Base-by-base conservation (phyloP, 2,888 invertebrate species). In the Ophion slaviceki region DNA sequence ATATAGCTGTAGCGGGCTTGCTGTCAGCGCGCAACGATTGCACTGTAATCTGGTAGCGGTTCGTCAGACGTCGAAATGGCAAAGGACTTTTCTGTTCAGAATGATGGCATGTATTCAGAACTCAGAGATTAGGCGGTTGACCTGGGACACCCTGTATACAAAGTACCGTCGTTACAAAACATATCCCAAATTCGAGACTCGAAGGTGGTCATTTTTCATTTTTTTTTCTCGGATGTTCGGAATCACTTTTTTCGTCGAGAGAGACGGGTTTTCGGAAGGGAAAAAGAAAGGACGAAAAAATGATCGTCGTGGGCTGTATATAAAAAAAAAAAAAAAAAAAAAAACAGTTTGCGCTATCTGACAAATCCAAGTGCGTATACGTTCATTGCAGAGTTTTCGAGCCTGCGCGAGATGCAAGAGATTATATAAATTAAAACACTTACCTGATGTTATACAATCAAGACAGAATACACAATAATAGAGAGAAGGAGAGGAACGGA, bases 391-490 rank as follows among this genome's bases (percentile, higher is more conserved):
- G 28, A 24, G 24, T 53, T 28, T 10, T 28, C 17, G 28, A 70
- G 28, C 70, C 24, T 47, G 70, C 47, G 68, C 36, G 47, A 47
- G 2, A 17, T 24, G 24, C 61, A 62, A 14, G 47, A 72, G 14
- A 68, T 3, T 17, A 8, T 61, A 68, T 40, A 61, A 72, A 83
- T 28, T 62, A 59, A 70, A 36, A 66, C 32, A 45, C 66, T 57
- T 68, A 70, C 75, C 64, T 78, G 84, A 87, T 78, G 82, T 80
- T 74, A 84, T 81, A 84, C 82, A 85, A 85, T 87, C 85, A 82
- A 80, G 71, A 82, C 82, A 78, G 57, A 72, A 75, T 84, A 79
- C 47, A 8, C 8, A 47, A 47, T 47, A 47, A 8, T 47, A 70
- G 59, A 80, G 40, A 67, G n/a, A 59, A 20, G 20, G 40, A 61